Conservation (phyloP, 2,797 vertebrate genomes). For the Buceros bicornis region DNA sequence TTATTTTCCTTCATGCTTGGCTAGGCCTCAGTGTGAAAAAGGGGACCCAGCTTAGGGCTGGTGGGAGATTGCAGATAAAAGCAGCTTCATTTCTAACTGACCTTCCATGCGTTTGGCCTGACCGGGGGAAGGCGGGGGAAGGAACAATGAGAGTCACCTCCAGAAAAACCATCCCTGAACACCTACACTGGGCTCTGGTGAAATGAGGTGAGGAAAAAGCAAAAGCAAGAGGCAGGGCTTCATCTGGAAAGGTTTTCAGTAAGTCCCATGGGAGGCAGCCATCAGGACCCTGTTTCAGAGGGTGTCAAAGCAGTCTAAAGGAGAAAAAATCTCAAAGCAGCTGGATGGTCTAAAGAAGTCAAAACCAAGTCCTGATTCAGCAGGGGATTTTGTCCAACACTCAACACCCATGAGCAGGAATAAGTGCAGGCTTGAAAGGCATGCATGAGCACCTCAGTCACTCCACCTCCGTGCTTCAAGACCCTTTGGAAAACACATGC, state of each 20-base stretch:
- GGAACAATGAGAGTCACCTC: conserved; percentile 72
- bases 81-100: conserved; percentile 94
- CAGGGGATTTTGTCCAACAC: neutral
- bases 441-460: neutral
- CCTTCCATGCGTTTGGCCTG: conserved; percentile 78
- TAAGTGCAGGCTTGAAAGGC: neutral
- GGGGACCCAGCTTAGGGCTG: conserved; percentile 90
- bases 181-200: neutral
- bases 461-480: neutral
- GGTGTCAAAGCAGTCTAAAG: neutral
- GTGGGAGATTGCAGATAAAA: conserved; percentile 93
- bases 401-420: neutral
- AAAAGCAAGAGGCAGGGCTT: conserved; percentile 45
- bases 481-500: neutral
- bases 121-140: conserved; percentile 1
- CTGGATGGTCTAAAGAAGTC: rapidly evolving
- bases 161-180: conserved; percentile 36
- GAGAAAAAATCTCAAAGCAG: neutral
- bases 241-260: conserved; percentile 9
- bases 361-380: neutral
- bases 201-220: conserved; percentile 14
- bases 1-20: conserved; percentile 98
- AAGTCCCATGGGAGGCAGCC: neutral
- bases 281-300: neutral
- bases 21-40: conserved; percentile 92